Evolutionary conservation across 1,140 invertebrate genomes (phyloP).

Genomic region (Frieseomelitta varia): DNA sequence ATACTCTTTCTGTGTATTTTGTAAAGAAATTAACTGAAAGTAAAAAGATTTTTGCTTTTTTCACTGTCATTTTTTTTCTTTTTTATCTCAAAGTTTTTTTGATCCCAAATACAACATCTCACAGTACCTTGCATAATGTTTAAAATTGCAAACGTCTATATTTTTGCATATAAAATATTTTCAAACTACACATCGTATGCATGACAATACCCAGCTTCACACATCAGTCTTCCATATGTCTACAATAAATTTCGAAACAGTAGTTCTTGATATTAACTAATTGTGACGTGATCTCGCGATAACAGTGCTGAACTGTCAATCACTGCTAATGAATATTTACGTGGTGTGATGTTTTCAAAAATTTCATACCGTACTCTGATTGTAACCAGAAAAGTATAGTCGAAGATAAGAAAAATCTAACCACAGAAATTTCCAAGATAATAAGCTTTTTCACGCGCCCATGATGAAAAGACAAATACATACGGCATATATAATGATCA

Average conservation of each 20-base stretch:
- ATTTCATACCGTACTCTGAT: not conserved
- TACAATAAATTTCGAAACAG: slow-evolving; percentile 54
- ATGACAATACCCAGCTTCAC: slow-evolving; percentile 2
- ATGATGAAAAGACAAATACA: slow-evolving; percentile 21
- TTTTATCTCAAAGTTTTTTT: no score
- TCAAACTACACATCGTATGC: not conserved
- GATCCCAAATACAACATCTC: not conserved
- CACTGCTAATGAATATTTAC: slow-evolving; percentile 47
- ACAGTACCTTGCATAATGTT: not conserved
- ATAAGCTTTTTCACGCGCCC: slow-evolving; percentile 21
- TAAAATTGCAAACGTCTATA: not conserved
- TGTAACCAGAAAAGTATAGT: not conserved
- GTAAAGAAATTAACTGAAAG: not conserved
- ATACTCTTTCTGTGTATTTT: not conserved
- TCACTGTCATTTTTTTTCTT: not conserved
- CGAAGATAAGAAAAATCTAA: slow-evolving; percentile 35
- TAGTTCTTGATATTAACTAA: slow-evolving; percentile 29
- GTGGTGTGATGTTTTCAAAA: slow-evolving; percentile 34
- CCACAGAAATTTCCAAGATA: slow-evolving; percentile 35
- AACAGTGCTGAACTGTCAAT: slow-evolving; percentile 50
- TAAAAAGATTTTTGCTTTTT: not conserved
- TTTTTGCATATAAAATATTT: not conserved
- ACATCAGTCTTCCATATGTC: not conserved
- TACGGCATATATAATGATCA: slow-evolving; percentile 29
- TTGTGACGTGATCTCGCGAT: slow-evolving; percentile 44